Evolutionary conservation across 2,113 vertebrate species (phyloP).

Genomic region (Tenrec ecaudatus): DNA sequence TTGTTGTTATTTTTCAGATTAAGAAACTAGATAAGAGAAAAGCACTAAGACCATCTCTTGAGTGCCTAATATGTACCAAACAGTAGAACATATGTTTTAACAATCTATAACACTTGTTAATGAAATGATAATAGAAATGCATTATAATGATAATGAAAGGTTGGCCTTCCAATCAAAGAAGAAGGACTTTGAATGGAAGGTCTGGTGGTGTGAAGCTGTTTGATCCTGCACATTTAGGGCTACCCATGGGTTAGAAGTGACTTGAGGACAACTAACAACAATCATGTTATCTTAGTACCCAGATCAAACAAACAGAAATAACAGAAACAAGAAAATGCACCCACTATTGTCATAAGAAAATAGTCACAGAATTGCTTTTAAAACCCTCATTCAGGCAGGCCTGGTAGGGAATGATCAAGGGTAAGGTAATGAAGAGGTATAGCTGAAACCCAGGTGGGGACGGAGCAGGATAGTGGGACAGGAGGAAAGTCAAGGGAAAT

Average conservation of each 20-base stretch:
- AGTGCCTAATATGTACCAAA: neutral
- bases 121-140: too few species aligned
- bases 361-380: too few species aligned
- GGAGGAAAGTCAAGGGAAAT: too few species aligned
- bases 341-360: too few species aligned
- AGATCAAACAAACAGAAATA: neutral
- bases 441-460: too few species aligned
- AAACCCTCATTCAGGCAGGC: too few species aligned
- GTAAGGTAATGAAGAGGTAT: too few species aligned
- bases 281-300: neutral
- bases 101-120: neutral
- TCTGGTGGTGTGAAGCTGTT: neutral
- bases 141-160: too few species aligned
- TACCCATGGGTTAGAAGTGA: neutral
- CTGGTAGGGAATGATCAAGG: too few species aligned
- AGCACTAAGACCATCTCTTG: neutral
- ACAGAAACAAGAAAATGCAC: neutral
- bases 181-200: neutral
- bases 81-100: neutral
- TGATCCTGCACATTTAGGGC: neutral
- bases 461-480: too few species aligned
- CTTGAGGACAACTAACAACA: neutral
- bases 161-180: too few species aligned
- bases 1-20: neutral
- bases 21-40: slow-evolving; percentile 4